Percentiles rank a stretch among this genome's conserved stretches.
Evolutionary conservation across 2,888 invertebrate species (phyloP).

Genomic region (Xanthia icteritia): DNA sequence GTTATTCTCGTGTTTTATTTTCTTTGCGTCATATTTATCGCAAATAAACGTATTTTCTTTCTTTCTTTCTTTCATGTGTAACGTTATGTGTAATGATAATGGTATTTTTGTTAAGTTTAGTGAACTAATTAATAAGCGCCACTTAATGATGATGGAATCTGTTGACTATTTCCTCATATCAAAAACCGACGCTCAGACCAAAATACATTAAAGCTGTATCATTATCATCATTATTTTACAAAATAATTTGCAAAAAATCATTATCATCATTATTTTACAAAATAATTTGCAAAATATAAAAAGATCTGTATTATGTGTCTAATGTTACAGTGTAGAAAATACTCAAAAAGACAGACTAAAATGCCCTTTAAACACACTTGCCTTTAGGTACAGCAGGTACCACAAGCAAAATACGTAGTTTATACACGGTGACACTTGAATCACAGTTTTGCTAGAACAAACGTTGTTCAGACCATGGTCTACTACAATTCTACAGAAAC

Average conservation of each 20-base stretch:
- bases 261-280: neutral
- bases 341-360: conserved; percentile 4
- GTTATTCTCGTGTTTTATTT: too few species aligned
- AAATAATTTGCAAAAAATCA: neutral
- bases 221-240: neutral
- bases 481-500: too few species aligned
- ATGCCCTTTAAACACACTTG: neutral
- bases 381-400: neutral
- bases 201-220: neutral
- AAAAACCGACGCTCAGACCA: neutral
- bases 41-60: too few species aligned
- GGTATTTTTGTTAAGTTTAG: too few species aligned
- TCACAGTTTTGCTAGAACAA: too few species aligned
- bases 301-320: neutral
- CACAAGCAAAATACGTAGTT: conserved; percentile 20
- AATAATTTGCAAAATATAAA: neutral
- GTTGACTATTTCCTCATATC: neutral
- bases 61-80: too few species aligned
- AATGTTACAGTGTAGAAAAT: neutral
- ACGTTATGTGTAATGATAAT: too few species aligned
- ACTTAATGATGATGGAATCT: neutral
- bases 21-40: too few species aligned
- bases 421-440: too few species aligned
- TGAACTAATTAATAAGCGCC: too few species aligned
- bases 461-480: too few species aligned